Conservation (phyloP, 2,113 vertebrate genomes). For the Hassar affinis region DNA sequence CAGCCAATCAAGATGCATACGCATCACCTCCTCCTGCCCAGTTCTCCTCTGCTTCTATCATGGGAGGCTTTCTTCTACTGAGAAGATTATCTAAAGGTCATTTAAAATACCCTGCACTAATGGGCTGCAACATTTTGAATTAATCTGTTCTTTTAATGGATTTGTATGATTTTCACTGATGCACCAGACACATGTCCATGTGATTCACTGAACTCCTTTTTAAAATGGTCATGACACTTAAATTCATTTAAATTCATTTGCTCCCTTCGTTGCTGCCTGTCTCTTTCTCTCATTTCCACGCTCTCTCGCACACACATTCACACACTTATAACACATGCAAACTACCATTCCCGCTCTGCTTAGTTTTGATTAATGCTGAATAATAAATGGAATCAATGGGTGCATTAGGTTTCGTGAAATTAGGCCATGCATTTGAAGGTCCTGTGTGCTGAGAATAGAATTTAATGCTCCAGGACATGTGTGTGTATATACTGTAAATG, state of each 20-base stretch:
- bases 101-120: not conserved
- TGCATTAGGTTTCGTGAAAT: slow-evolving; percentile 36
- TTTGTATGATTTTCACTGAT: slow-evolving; percentile 24
- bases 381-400: slow-evolving; percentile 41
- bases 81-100: slow-evolving; percentile 37
- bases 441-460: not conserved
- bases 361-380: slow-evolving; percentile 43
- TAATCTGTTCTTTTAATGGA: slow-evolving; percentile 27
- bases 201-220: slow-evolving; percentile 18
- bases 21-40: slow-evolving; percentile 28
- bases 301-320: slow-evolving; percentile 23
- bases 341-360: slow-evolving; percentile 16
- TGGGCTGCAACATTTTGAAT: not conserved
- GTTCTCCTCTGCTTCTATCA: slow-evolving; percentile 41
- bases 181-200: slow-evolving; percentile 18
- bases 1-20: slow-evolving; percentile 37
- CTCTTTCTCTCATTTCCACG: slow-evolving; percentile 4
- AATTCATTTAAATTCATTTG: slow-evolving; percentile 20
- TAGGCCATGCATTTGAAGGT: slow-evolving; percentile 37
- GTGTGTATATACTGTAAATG: not conserved
- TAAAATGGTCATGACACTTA: slow-evolving; percentile 20
- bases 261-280: not conserved
- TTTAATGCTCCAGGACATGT: not conserved
- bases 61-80: slow-evolving; percentile 26
- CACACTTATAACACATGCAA: not conserved